Base-by-base conservation (phyloP, 1,140 invertebrate species). In the Trigoniulus corallinus region DNA sequence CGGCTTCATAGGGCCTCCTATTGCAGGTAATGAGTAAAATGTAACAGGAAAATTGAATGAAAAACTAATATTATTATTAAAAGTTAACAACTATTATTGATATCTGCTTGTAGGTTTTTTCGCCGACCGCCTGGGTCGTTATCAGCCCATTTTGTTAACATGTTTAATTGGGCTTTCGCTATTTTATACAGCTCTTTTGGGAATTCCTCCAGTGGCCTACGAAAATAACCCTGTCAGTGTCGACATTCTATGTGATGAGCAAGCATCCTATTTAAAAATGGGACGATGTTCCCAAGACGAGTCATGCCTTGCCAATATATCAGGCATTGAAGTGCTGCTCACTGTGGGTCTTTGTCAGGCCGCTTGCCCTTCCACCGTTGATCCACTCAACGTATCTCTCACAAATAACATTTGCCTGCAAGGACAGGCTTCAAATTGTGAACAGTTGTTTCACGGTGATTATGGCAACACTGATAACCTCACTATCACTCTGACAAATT, bases 1-100 rank as follows among this genome's bases (percentile, higher is more conserved):
- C 1, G 77, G 79, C 27, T 80, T 86, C 52, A 67, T 87, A 26
- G 84, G 84, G 72, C 81, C 82, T 23, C 82, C 82, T 1, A 60
- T 86, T 21, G 79, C 81, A 20, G 82, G 82, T 39, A 59, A 26
- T n/a, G n/a, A n/a, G n/a, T n/a, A n/a, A n/a, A n/a, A n/a, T n/a
- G n/a, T n/a, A n/a, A n/a, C n/a, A n/a, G n/a, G n/a, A n/a, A n/a
- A n/a, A n/a, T n/a, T n/a, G n/a, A n/a, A n/a, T n/a, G n/a, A n/a
- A n/a, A n/a, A n/a, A n/a, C n/a, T n/a, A n/a, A n/a, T n/a, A n/a
- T n/a, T n/a, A n/a, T n/a, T n/a, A n/a, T n/a, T n/a, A n/a, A n/a
- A n/a, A n/a, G n/a, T n/a, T n/a, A n/a, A n/a, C n/a, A n/a, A n/a
- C n/a, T n/a, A n/a, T n/a, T n/a, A n/a, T n/a, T n/a, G n/a, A n/a